A percentile compares a stretch with the other conserved stretches of the same genome.
Conservation (phyloP, 2,797 vertebrate species). For the Alca torda region DNA sequence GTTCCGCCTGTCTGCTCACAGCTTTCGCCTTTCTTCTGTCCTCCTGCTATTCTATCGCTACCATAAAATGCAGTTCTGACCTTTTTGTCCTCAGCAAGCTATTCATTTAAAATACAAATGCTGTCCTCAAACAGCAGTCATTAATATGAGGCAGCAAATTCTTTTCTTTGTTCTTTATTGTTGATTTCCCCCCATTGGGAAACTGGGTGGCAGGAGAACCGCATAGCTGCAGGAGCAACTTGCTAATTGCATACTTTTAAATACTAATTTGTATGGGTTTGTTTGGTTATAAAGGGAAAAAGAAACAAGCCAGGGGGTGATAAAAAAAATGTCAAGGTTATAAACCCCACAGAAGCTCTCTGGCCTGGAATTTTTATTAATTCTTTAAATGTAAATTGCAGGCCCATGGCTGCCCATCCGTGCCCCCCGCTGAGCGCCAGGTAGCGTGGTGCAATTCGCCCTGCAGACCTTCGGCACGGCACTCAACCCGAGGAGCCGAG, state of each 20-base stretch:
- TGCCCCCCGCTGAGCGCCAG: slow-evolving; percentile 64
- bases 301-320: slow-evolving; percentile 65
- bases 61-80: slow-evolving; percentile 65
- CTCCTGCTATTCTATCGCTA: slow-evolving; percentile 12
- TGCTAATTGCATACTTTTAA: slow-evolving; percentile 76
- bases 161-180: slow-evolving; percentile 74
- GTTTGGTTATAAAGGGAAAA: slow-evolving; percentile 63
- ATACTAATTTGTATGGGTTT: slow-evolving; percentile 66
- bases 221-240: slow-evolving; percentile 63
- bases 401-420: slow-evolving; percentile 49
- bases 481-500: neutral
- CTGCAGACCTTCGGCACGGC: neutral
- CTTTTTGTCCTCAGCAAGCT: slow-evolving; percentile 71
- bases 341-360: slow-evolving; percentile 66
- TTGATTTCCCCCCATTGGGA: slow-evolving; percentile 71
- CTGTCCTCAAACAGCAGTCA: slow-evolving; percentile 67
- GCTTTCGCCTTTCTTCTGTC: slow-evolving; percentile 34
- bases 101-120: slow-evolving; percentile 71
- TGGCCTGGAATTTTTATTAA: slow-evolving; percentile 82
- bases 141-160: slow-evolving; percentile 76
- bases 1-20: slow-evolving; percentile 14
- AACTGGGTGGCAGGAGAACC: slow-evolving; percentile 58
- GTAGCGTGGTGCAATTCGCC: slow-evolving; percentile 32
- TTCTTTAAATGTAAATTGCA: slow-evolving; percentile 81
- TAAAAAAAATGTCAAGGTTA: slow-evolving; percentile 77